Evolutionary conservation across 2,888 invertebrate species (phyloP).

Genomic region (Polyommatus iphigenia): DNA sequence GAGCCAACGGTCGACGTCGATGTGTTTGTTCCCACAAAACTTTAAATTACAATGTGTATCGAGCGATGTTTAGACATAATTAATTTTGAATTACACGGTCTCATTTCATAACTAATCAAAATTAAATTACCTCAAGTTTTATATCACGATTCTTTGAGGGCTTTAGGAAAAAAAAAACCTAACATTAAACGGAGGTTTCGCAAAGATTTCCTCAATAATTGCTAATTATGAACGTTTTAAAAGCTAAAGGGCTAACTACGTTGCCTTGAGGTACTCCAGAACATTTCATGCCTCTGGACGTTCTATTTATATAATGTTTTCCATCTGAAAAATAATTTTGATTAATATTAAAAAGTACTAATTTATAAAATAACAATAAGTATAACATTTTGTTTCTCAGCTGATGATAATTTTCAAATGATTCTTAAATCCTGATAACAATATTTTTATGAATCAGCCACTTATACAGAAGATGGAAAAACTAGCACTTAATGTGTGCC

Average conservation of each 20-base stretch:
- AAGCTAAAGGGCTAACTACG: neutral
- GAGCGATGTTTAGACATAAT: constrained; percentile 42
- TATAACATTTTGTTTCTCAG: neutral
- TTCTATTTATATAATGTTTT: neutral
- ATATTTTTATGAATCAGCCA: neutral
- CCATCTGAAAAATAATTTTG: too few species aligned
- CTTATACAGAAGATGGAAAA: neutral
- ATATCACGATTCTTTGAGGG: neutral
- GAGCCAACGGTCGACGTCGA: constrained; percentile 60
- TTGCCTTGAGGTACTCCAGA: constrained; percentile 14
- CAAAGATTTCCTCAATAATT: neutral
- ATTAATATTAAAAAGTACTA: too few species aligned
- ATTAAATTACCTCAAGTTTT: constrained; percentile 13
- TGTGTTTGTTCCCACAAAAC: constrained; percentile 46
- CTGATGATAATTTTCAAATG: neutral
- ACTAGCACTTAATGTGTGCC: neutral
- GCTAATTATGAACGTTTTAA: neutral
- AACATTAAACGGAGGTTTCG: neutral
- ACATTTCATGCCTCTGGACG: neutral
- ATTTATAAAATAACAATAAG: too few species aligned
- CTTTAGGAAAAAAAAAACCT: neutral
- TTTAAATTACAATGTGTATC: constrained; percentile 43
- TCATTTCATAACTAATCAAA: constrained; percentile 17
- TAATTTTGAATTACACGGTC: constrained; percentile 38
- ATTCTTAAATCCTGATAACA: neutral